Percentiles rank a stretch among this genome's conserved stretches.
phyloP scores from a whole-genome alignment of 92 coral and sea anemone genomes.

The Siderastrea radians region DNA sequence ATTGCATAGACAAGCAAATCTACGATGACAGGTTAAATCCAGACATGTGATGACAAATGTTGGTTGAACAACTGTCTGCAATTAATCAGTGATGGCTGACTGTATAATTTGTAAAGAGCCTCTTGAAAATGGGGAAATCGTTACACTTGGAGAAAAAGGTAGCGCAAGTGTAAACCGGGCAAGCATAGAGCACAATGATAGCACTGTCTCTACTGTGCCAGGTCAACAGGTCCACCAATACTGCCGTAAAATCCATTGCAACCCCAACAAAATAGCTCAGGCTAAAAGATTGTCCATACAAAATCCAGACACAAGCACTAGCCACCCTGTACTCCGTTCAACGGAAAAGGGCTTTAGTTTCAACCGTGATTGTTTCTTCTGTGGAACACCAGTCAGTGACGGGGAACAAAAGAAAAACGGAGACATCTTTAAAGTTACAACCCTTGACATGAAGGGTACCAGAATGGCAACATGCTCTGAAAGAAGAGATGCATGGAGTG shows the following conservation, averaged over 20 bases:
- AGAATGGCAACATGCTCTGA: slow-evolving; percentile 20
- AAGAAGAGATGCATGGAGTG: slow-evolving; percentile 41
- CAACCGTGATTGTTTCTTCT: neutral
- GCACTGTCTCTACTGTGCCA: slow-evolving; percentile 22
- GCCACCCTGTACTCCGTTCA: neutral
- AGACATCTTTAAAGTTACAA: slow-evolving; percentile 3
- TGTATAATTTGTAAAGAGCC: slow-evolving; percentile 35
- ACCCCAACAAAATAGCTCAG: slow-evolving; percentile 37
- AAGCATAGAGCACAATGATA: slow-evolving; percentile 27
- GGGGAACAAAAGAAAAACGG: neutral
- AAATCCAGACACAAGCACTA: slow-evolving; percentile 24
- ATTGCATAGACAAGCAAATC: too few species aligned
- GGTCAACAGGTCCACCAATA: slow-evolving; percentile 33
- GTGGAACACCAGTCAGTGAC: neutral
- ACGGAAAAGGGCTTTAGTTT: neutral
- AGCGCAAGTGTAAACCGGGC: slow-evolving; percentile 29
- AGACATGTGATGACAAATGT: too few species aligned
- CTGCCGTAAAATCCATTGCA: slow-evolving; percentile 36
- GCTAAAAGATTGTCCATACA: slow-evolving; percentile 7
- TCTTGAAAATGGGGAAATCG: slow-evolving; percentile 15
- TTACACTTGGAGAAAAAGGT: slow-evolving; percentile 35
- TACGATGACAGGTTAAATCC: too few species aligned
- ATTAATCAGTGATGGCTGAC: slow-evolving; percentile 35
- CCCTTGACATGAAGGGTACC: slow-evolving; percentile 10
- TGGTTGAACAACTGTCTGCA: neutral